phyloP scores from a whole-genome alignment of 2,113 vertebrate genomes.

The Etheostoma spectabile region DNA sequence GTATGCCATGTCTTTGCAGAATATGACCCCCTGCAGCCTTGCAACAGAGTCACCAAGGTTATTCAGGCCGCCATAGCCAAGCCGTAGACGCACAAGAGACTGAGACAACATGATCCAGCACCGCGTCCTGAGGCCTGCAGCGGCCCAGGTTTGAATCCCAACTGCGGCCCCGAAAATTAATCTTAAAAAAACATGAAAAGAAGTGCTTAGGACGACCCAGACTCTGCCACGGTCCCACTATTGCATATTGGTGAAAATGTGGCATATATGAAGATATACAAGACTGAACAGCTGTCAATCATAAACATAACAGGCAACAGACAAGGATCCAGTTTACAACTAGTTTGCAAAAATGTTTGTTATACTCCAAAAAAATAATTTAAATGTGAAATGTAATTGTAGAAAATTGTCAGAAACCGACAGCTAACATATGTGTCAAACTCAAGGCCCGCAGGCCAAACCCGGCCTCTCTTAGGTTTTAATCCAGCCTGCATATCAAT shows the following conservation, averaged over 20 bases:
- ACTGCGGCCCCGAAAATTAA: too few species aligned
- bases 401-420: neutral
- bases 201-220: neutral
- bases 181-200: too few species aligned
- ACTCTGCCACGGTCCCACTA: neutral
- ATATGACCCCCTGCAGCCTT: slow-evolving; percentile 82
- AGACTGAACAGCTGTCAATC: neutral
- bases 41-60: slow-evolving; percentile 70
- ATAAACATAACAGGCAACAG: neutral
- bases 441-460: too few species aligned
- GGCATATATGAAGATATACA: slow-evolving; percentile 26
- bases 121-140: neutral
- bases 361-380: neutral
- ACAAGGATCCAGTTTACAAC: neutral
- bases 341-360: neutral
- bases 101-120: neutral
- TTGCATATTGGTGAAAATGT: neutral
- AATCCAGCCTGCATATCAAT: too few species aligned
- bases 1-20: slow-evolving; percentile 93
- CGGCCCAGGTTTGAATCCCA: too few species aligned
- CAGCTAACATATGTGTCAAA: neutral
- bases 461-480: too few species aligned
- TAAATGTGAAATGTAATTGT: neutral
- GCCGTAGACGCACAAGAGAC: neutral
- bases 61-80: slow-evolving; percentile 80